Conservation (phyloP, 2,888 invertebrate genomes). For the Notodonta ziczac region DNA sequence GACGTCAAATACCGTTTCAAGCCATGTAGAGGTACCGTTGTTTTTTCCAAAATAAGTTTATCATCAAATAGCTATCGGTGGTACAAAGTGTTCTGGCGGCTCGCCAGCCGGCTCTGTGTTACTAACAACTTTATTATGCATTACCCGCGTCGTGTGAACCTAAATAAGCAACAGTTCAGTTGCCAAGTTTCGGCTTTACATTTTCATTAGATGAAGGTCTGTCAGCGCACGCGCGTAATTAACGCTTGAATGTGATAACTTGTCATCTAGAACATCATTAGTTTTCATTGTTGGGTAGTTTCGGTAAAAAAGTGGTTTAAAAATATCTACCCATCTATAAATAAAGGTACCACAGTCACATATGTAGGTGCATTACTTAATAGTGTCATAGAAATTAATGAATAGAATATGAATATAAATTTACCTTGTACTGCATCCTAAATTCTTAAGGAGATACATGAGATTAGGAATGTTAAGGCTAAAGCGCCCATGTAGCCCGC, state of each 20-base stretch:
- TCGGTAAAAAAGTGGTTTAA: too few species aligned
- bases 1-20: too few species aligned
- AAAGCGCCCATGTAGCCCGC: too few species aligned
- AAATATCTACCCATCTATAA: too few species aligned
- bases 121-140: conserved; percentile 80
- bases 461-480: too few species aligned
- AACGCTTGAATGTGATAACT: conserved; percentile 35
- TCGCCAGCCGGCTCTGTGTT: conserved; percentile 30
- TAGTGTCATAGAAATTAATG: too few species aligned
- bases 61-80: conserved; percentile 7
- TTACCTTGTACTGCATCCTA: too few species aligned
- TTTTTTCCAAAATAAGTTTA: conserved; percentile 3
- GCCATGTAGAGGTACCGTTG: neutral
- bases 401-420: too few species aligned
- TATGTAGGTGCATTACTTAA: too few species aligned
- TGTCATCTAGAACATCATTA: conserved; percentile 1
- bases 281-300: neutral
- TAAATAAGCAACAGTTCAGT: conserved; percentile 76
- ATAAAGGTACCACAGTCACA: too few species aligned
- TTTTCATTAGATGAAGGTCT: conserved; percentile 72
- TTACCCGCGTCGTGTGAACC: conserved; percentile 69
- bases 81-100: conserved; percentile 1
- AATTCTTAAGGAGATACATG: too few species aligned
- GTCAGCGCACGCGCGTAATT: conserved; percentile 51
- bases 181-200: conserved; percentile 79